Evolutionary conservation across 23 tunicate species (phyloP), one percentile per base, ranked within the genome.

Genomic region (Ciona savignyi): DNA sequence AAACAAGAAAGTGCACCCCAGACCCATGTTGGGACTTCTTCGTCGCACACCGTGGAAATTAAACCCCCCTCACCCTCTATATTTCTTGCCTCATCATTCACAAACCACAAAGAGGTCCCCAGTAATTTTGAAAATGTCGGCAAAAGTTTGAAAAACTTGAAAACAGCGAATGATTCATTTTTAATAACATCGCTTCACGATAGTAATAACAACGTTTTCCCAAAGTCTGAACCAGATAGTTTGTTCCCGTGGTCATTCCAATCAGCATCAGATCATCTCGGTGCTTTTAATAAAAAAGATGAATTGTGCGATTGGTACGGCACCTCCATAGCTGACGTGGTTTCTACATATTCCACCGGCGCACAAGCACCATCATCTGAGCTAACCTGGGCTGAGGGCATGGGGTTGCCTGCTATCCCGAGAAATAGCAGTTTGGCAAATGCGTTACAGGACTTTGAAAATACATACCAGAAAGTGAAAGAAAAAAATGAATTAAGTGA

Each of bases 391-490:
- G 15, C 9, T 42, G 56, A 42, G 15, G 56, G 56, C 9, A 42
- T 42, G 56, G 56, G 11, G 15, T 42, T 42, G 56, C 56, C 56
- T 42, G 56, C 56, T 6, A 42, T 42, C 15, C 85, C 85, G 1
- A 30, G 85, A 63, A 81, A 81, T 66, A 81, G 85, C 24, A 81
- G 85, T 51, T 49, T 81, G 21, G 85, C 85, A 11, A 81, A 81
- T 72, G 85, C 85, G 0, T 35, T 81, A 20, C 72, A 81, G 29
- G 85, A 73, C 48, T 81, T 81, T 73, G 85, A 81, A 23, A 73
- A 81, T 65, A 73, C 85, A 20, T 65, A 34, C 1, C 77, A 81
- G 32, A 66, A 73, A 66, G 85, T 81, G 4, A 81, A 72, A 56
- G 51, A 73, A 25, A 81, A 81, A 73, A 73, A 63, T 63, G 67